Percentiles rank a stretch among this genome's conserved stretches.
phyloP scores from a whole-genome alignment of 1,140 invertebrate species.

The Drosophila varians region DNA sequence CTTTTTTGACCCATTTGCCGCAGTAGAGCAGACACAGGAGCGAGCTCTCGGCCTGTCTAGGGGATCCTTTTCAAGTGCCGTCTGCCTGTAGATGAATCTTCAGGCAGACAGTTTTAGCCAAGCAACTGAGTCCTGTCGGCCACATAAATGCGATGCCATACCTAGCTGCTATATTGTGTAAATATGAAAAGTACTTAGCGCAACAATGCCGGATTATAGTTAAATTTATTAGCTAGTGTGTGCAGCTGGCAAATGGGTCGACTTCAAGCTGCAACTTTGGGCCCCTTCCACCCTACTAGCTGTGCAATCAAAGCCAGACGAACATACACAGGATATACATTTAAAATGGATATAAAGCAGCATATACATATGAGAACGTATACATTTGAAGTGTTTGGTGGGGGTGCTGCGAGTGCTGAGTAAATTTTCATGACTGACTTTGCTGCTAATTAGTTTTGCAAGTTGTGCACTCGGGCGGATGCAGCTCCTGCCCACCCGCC shows the following conservation, averaged over 20 bases:
- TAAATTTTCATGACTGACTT: conserved; percentile 55
- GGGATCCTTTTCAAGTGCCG: neutral
- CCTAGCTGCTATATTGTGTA: conserved; percentile 64
- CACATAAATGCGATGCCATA: conserved; percentile 26
- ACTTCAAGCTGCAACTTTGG: neutral
- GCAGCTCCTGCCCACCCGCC: conserved; percentile 5
- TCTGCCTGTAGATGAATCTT: conserved; percentile 20
- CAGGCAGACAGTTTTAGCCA: conserved; percentile 46
- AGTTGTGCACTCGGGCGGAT: conserved; percentile 37
- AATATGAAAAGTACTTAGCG: conserved; percentile 81
- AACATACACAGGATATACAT: neutral
- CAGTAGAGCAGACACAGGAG: conserved; percentile 1
- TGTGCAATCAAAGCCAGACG: conserved; percentile 17
- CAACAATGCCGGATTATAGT: conserved; percentile 80
- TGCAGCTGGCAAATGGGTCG: conserved; percentile 52
- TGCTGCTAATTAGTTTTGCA: conserved; percentile 65
- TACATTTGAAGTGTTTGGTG: neutral
- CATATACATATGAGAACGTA: neutral
- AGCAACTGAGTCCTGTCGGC: conserved; percentile 66
- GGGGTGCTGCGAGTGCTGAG: neutral
- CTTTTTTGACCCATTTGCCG: conserved; percentile 69
- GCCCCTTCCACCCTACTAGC: conserved; percentile 1
- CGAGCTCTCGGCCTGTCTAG: conserved; percentile 13
- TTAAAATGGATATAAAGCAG: neutral
- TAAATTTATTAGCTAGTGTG: conserved; percentile 75